A percentile compares a stretch with the other conserved stretches of the same genome.
These are phyloP conservation scores for Malthinus seriepunctatus DNA, from an alignment of 2,888 invertebrate species.

Conservation along the genomic window DNA sequence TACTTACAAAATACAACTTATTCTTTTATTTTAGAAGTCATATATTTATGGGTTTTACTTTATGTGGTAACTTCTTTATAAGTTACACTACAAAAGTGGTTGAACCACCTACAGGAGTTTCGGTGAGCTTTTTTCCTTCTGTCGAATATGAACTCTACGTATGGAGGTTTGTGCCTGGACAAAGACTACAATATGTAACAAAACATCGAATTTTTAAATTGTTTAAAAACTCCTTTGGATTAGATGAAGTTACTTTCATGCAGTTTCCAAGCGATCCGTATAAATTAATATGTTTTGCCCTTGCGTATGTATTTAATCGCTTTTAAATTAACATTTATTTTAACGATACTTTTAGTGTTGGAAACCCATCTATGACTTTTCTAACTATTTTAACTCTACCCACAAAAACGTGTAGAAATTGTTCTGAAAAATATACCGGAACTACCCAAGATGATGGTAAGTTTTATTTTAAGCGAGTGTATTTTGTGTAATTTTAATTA, in stretches of 20 bases:
- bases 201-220: constrained; percentile 53
- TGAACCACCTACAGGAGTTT: constrained; percentile 13
- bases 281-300: constrained; percentile 69
- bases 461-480: constrained; percentile 18
- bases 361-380: constrained; percentile 59
- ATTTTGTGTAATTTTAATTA: not conserved
- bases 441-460: constrained; percentile 43
- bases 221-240: constrained; percentile 44
- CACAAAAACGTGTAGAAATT: constrained; percentile 64
- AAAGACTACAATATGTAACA: constrained; percentile 46
- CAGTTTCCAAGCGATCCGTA: constrained; percentile 72
- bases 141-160: constrained; percentile 51
- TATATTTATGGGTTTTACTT: constrained; percentile 93
- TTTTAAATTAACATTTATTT: not conserved
- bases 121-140: constrained; percentile 36
- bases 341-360: no score
- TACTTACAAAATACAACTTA: constrained; percentile 14
- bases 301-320: constrained; percentile 58
- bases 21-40: constrained; percentile 69
- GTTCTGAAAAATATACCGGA: constrained; percentile 30
- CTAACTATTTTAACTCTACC: constrained; percentile 71
- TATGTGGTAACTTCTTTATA: constrained; percentile 89
- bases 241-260: constrained; percentile 67
- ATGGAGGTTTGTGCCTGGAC: constrained; percentile 53
- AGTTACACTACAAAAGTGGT: constrained; percentile 66